These are phyloP conservation scores for Acrobeloides nanus DNA, from an alignment of 2,888 invertebrate species.

Conservation along the genomic window DNA sequence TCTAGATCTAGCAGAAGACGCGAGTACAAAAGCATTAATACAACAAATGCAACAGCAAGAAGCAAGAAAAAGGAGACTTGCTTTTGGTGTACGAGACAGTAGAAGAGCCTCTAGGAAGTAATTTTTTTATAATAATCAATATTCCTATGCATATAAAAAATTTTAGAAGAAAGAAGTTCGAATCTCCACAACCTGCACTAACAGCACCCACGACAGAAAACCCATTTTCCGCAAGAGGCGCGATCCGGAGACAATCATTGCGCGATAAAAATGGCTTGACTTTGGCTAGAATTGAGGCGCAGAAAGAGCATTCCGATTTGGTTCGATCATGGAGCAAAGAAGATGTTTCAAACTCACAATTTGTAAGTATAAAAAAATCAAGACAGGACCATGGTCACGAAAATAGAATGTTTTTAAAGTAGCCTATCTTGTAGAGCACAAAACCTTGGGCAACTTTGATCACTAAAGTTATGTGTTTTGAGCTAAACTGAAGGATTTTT, in stretches of 20 bases:
- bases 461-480: too few species aligned
- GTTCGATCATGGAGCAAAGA: constrained; percentile 38
- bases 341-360: constrained; percentile 25
- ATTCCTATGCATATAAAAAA: not conserved
- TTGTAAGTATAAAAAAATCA: not conserved
- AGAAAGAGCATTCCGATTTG: constrained; percentile 45
- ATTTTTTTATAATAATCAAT: constrained; percentile 1
- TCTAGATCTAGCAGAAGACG: constrained; percentile 50
- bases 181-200: constrained; percentile 42
- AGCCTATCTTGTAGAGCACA: too few species aligned
- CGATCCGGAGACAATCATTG: constrained; percentile 51
- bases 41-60: constrained; percentile 41
- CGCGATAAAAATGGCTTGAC: constrained; percentile 51
- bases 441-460: not conserved
- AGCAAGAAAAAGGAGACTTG: constrained; percentile 31
- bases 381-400: not conserved
- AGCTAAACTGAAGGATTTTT: too few species aligned
- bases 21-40: constrained; percentile 44
- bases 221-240: constrained; percentile 50
- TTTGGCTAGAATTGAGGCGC: constrained; percentile 49
- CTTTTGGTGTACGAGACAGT: constrained; percentile 49
- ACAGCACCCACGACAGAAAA: constrained; percentile 31
- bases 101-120: constrained; percentile 45
- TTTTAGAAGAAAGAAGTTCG: constrained; percentile 51
- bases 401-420: too few species aligned